Percentiles rank a stretch among this genome's conserved stretches.
Evolutionary conservation across 2,888 invertebrate genomes (phyloP).

Genomic region (Ditula angustiorana): DNA sequence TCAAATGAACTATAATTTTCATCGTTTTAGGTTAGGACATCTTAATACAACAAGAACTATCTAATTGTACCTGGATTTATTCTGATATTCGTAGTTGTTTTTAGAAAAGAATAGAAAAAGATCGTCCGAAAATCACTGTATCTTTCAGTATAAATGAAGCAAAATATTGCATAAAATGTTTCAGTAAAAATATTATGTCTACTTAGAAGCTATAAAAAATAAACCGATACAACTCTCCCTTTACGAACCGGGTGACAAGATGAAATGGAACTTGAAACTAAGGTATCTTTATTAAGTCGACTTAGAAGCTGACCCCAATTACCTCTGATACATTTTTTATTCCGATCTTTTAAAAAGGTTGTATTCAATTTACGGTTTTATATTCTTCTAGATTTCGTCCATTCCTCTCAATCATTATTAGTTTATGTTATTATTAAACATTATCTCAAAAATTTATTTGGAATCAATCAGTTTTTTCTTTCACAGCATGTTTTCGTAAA

Average conservation of each 20-base stretch:
- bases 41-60: no score
- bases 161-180: conserved; percentile 6
- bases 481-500: no score
- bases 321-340: not conserved
- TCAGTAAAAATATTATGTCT: not conserved
- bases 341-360: not conserved
- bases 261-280: not conserved
- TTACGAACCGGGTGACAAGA: conserved; percentile 1
- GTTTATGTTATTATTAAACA: not conserved
- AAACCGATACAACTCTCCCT: not conserved
- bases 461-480: no score
- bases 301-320: conserved; percentile 2
- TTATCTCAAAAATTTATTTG: no score
- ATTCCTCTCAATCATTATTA: not conserved
- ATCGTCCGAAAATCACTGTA: not conserved
- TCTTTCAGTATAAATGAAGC: not conserved
- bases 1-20: no score
- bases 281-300: conserved; percentile 9
- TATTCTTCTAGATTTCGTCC: not conserved
- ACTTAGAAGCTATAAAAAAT: not conserved
- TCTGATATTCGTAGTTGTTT: no score
- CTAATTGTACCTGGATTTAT: no score
- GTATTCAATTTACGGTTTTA: not conserved
- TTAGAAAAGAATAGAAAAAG: not conserved
- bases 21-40: no score